Conservation (phyloP, 92 coral and sea anemone species). For the Epizoanthus illoricatus region DNA sequence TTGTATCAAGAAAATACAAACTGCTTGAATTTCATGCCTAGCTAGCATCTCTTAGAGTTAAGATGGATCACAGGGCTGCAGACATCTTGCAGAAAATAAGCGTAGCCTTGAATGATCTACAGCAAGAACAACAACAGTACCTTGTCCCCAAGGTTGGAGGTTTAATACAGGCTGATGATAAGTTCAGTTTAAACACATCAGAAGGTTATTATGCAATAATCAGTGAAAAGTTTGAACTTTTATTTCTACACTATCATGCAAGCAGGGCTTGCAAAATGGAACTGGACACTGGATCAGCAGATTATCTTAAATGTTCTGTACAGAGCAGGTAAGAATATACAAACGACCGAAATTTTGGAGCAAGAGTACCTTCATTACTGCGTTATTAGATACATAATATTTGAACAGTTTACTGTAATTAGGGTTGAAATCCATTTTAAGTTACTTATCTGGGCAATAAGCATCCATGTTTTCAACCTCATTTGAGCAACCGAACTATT, state of each 20-base stretch:
- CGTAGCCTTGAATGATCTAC: slow-evolving; percentile 36
- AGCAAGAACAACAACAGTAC: slow-evolving; percentile 18
- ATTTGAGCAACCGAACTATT: background rate
- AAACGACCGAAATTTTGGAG: too few relatives aligned
- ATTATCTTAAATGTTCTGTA: too few relatives aligned
- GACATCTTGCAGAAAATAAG: slow-evolving; percentile 48
- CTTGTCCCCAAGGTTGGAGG: slow-evolving; percentile 6
- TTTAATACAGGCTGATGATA: too few relatives aligned
- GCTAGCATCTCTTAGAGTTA: slow-evolving; percentile 38
- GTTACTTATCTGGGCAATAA: background rate
- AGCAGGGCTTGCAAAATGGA: too few relatives aligned
- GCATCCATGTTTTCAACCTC: background rate
- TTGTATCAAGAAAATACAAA: slow-evolving; percentile 37
- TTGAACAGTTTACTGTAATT: too few relatives aligned
- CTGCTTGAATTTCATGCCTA: slow-evolving; percentile 46
- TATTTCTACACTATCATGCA: too few relatives aligned
- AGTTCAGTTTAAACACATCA: too few relatives aligned
- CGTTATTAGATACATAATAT: too few relatives aligned
- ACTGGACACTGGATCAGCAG: too few relatives aligned
- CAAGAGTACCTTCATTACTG: too few relatives aligned
- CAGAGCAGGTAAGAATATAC: too few relatives aligned
- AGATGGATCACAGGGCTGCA: slow-evolving; percentile 52
- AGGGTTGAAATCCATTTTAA: background rate
- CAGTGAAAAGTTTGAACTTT: too few relatives aligned
- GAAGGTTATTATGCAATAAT: background rate